These are phyloP conservation scores for Sebastes itinus DNA, from an alignment of 2,797 vertebrate species.

Conservation along the genomic window DNA sequence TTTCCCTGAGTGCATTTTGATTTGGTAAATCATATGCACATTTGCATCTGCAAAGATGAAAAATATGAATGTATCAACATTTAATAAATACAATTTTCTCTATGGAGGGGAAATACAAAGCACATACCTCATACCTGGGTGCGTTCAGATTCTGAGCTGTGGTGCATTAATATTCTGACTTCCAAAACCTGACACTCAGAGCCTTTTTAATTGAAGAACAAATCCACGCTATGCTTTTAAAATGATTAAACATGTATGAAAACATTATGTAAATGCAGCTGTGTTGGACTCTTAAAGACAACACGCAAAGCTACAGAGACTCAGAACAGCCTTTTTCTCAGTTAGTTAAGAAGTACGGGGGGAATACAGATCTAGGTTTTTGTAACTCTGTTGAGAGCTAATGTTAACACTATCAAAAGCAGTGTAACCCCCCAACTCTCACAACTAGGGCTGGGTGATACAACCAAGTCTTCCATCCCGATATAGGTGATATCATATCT, in stretches of 20 bases:
- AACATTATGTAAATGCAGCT: background rate
- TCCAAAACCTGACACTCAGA: background rate
- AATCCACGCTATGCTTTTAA: background rate
- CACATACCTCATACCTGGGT: background rate
- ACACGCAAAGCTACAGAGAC: background rate
- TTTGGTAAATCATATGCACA: background rate
- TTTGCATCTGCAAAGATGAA: background rate
- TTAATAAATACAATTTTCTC: background rate
- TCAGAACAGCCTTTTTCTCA: background rate
- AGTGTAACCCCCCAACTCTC: background rate
- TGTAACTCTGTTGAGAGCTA: conserved; percentile 16
- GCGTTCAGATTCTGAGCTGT: background rate
- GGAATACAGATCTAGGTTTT: conserved; percentile 9
- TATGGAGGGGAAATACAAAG: background rate
- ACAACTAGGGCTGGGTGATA: background rate
- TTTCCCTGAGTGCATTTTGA: background rate
- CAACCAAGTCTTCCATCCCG: no score
- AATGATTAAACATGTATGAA: background rate
- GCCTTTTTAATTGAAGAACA: background rate
- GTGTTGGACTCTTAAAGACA: background rate
- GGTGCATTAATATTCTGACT: background rate
- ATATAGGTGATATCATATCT: no score
- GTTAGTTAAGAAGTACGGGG: conserved; percentile 3
- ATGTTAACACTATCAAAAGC: conserved; percentile 23
- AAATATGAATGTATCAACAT: background rate